Conservation (phyloP, 2,113 vertebrate genomes). For the Megaceryle maxima region DNA sequence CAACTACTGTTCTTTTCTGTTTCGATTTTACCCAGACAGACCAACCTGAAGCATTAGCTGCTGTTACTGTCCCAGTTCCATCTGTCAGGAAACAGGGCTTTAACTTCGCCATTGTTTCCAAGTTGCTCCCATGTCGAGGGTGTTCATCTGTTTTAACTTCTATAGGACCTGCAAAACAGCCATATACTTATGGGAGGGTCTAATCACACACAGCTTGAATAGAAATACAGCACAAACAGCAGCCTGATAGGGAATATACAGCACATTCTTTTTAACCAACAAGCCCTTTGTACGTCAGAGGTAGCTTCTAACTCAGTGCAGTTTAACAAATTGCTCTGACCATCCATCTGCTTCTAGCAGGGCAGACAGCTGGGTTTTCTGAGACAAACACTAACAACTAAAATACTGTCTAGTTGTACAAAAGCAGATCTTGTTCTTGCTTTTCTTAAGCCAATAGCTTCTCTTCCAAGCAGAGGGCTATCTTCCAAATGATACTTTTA, state of each 20-base stretch:
- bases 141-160: constrained; percentile 91
- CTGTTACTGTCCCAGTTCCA: constrained; percentile 87
- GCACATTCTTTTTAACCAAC: neutral
- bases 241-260: neutral
- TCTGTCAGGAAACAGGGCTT: constrained; percentile 90
- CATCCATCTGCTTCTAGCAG: neutral
- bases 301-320: neutral
- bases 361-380: neutral
- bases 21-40: neutral
- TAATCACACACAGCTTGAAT: accelerated
- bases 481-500: neutral
- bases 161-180: constrained; percentile 77
- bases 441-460: neutral
- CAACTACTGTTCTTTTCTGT: neutral
- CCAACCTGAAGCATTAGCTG: constrained; percentile 93
- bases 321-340: neutral
- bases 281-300: accelerated
- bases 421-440: neutral
- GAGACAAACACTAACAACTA: neutral
- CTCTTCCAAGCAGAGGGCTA: neutral
- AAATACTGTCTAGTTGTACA: neutral
- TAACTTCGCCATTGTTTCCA: constrained; percentile 85
- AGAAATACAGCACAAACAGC: neutral
- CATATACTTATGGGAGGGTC: neutral
- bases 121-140: constrained; percentile 88